phyloP scores from a whole-genome alignment of 2,888 invertebrate species.

The Diaphora mendica region DNA sequence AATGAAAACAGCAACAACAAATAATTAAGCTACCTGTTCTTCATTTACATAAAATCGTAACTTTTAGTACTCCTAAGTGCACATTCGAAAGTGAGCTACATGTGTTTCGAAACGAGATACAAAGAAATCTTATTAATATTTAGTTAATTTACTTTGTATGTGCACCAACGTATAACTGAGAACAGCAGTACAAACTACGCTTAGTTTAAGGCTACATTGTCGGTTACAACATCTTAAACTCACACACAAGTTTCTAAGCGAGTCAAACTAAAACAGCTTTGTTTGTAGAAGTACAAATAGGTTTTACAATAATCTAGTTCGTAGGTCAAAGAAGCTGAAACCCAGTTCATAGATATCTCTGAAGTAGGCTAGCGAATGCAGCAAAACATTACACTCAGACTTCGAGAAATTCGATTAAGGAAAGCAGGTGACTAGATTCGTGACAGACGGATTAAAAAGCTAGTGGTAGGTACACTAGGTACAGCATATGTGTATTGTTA shows the following conservation, averaged over 20 bases:
- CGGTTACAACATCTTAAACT: neutral
- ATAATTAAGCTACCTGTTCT: no score
- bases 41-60: neutral
- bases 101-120: neutral
- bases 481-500: neutral
- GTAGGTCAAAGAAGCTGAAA: conserved; percentile 12
- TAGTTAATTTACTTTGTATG: neutral
- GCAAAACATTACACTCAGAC: conserved; percentile 15
- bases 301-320: neutral
- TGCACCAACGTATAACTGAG: neutral
- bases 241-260: neutral
- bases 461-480: neutral
- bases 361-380: conserved; percentile 33
- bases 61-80: neutral
- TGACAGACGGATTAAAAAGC: conserved; percentile 35
- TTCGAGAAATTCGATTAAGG: conserved; percentile 40
- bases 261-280: neutral
- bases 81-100: neutral
- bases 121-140: neutral
- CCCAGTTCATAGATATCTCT: conserved; percentile 8
- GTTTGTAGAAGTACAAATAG: neutral
- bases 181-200: neutral
- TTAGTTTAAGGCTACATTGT: neutral
- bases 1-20: no score
- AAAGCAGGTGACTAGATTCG: conserved; percentile 39